A percentile compares a stretch with the other conserved stretches of the same genome.
Evolutionary conservation across 2,888 invertebrate genomes (phyloP).

Genomic region (Drosophila planitibia): DNA sequence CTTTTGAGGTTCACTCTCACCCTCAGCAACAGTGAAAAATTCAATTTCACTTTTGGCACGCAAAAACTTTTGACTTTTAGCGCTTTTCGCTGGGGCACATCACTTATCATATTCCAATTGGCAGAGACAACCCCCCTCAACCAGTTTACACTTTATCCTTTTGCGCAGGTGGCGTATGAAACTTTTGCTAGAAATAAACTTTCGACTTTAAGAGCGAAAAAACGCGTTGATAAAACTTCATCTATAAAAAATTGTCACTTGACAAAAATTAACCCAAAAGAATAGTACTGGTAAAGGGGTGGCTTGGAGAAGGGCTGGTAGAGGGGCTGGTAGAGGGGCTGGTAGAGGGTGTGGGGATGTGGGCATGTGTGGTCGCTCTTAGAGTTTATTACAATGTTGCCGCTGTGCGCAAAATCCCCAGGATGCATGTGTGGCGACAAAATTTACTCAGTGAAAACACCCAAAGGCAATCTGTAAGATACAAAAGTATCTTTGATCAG

Average conservation of each 20-base stretch:
- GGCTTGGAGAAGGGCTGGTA: neutral
- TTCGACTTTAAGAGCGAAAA: conserved; percentile 45
- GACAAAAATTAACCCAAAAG: conserved; percentile 45
- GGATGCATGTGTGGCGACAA: conserved; percentile 46
- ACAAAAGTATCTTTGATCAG: conserved; percentile 62
- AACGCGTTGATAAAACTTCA: conserved; percentile 27
- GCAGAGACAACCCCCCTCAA: neutral
- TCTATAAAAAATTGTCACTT: conserved; percentile 46
- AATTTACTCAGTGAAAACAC: conserved; percentile 66
- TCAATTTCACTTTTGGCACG: conserved; percentile 76
- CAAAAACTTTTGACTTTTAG: conserved; percentile 36
- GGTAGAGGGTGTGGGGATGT: neutral
- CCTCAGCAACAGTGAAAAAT: conserved; percentile 68
- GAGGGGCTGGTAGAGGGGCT: neutral
- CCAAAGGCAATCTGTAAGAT: conserved; percentile 68
- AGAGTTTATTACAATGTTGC: conserved; percentile 54
- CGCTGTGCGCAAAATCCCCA: conserved; percentile 45
- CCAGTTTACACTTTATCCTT: neutral
- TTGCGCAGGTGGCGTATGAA: conserved; percentile 28
- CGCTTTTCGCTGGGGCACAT: conserved; percentile 34
- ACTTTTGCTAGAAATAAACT: conserved; percentile 43
- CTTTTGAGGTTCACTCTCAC: neutral
- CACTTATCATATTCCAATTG: conserved; percentile 75
- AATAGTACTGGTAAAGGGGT: neutral
- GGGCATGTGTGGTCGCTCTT: neutral